A percentile compares a stretch with the other conserved stretches of the same genome.
These are phyloP conservation scores for Crepidodera aurea DNA, from an alignment of 2,888 invertebrate species.

Conservation along the genomic window DNA sequence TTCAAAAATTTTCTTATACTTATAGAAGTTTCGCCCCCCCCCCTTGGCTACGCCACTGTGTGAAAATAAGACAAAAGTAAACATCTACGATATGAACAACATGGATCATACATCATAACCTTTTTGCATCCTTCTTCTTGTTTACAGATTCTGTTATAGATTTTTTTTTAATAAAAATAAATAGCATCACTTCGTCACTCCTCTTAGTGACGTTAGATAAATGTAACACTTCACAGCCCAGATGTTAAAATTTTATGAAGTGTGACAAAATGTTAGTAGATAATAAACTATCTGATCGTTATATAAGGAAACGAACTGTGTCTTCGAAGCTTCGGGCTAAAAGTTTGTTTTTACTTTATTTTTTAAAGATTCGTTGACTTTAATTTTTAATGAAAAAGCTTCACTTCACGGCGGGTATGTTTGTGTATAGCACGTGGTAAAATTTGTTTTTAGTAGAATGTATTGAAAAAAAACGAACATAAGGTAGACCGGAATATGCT, in stretches of 20 bases:
- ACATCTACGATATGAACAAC: no score
- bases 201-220: neutral
- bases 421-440: neutral
- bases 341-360: neutral
- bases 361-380: neutral
- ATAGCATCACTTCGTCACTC: neutral
- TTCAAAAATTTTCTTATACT: no score
- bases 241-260: conserved; percentile 6
- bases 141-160: neutral
- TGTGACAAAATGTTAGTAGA: neutral
- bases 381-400: neutral
- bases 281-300: neutral
- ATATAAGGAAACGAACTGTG: neutral
- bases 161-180: neutral
- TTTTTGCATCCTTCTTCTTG: neutral
- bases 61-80: no score
- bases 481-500: neutral
- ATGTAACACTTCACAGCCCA: neutral
- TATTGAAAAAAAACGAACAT: no score
- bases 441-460: neutral
- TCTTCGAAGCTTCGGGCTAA: neutral
- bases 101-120: no score
- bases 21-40: no score
- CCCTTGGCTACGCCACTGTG: no score
- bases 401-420: neutral